Conservation (phyloP, 2,797 vertebrate genomes). For the Masticophis lateralis region DNA sequence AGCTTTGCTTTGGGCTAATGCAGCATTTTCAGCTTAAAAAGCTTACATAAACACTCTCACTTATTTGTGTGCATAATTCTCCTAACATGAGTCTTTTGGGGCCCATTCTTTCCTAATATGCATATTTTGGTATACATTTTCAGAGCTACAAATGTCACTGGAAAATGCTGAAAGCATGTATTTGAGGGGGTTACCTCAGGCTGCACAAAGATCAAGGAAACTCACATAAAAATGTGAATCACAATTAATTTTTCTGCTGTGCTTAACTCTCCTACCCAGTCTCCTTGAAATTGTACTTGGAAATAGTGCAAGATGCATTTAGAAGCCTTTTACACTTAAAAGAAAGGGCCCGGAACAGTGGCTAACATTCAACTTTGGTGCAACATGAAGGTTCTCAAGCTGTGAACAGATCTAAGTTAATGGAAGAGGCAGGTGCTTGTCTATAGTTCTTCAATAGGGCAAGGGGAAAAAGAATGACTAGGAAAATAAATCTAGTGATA, state of each 20-base stretch:
- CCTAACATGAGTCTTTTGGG: not conserved
- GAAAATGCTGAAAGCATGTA: not conserved
- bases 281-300: not conserved
- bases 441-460: not conserved
- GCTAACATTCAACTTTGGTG: not conserved
- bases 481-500: not conserved
- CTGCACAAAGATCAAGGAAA: not conserved
- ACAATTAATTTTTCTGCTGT: not conserved
- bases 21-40: not conserved
- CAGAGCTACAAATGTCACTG: not conserved
- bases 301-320: not conserved
- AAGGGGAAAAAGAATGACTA: not conserved
- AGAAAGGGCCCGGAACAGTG: not conserved
- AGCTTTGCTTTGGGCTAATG: not conserved
- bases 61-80: not conserved
- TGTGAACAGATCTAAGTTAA: not conserved
- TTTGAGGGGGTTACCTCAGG: not conserved
- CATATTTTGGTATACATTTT: conserved; percentile 30
- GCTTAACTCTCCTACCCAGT: not conserved
- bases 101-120: not conserved
- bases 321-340: not conserved
- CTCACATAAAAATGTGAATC: not conserved
- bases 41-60: not conserved
- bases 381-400: not conserved
- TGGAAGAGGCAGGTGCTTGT: not conserved